phyloP scores from a whole-genome alignment of 2,113 vertebrate genomes.

The Camelus bactrianus region DNA sequence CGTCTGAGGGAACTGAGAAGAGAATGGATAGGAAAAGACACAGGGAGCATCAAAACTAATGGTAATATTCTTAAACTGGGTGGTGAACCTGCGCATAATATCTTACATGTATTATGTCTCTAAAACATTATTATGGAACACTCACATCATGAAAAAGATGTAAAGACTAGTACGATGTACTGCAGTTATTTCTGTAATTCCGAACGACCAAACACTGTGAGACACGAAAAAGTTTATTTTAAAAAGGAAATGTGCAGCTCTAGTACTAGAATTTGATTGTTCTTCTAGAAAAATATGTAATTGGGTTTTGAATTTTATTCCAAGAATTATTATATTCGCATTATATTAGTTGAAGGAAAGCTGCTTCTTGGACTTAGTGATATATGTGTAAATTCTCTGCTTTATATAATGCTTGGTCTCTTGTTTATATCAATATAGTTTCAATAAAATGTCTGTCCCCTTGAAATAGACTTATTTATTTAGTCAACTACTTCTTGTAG shows the following conservation, averaged over 20 bases:
- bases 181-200: not conserved
- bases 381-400: not conserved
- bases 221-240: not conserved
- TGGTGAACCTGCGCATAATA: not conserved
- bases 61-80: not conserved
- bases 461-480: conserved; percentile 35
- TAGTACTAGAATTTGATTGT: not conserved
- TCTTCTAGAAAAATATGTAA: conserved; percentile 13
- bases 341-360: not conserved
- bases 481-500: conserved; percentile 2
- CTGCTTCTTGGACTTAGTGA: not conserved
- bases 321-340: not conserved
- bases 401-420: not conserved
- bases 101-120: not conserved
- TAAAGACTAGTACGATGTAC: not conserved
- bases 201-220: not conserved
- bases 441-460: not conserved
- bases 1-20: not conserved
- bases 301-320: not conserved
- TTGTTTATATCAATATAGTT: conserved; percentile 29
- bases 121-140: conserved; percentile 3
- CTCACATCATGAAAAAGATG: not conserved
- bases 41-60: not conserved
- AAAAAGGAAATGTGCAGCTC: not conserved
- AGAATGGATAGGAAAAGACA: not conserved